phyloP scores from a whole-genome alignment of 2,797 vertebrate species.

The Pristis pectinata region DNA sequence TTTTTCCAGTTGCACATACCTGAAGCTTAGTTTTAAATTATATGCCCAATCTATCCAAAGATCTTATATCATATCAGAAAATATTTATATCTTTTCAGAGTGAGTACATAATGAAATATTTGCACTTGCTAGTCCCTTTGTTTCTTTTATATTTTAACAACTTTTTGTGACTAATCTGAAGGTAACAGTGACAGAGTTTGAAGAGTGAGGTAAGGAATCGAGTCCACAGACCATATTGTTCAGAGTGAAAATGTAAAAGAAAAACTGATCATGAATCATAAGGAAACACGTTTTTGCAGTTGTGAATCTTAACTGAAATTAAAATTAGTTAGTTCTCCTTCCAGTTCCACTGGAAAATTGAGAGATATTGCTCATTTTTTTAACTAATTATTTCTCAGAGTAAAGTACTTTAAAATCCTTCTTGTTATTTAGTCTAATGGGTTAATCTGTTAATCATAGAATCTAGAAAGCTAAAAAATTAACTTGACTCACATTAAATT shows the following conservation, averaged over 20 bases:
- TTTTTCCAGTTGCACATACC: too few relatives aligned
- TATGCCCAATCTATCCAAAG: too few relatives aligned
- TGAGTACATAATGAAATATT: too few relatives aligned
- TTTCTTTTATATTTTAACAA: too few relatives aligned
- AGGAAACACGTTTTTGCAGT: neutral
- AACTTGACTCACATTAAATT: neutral
- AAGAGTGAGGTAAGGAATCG: neutral
- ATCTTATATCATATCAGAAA: too few relatives aligned
- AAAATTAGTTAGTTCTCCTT: slow-evolving; percentile 6
- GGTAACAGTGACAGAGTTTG: too few relatives aligned
- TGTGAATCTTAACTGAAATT: neutral
- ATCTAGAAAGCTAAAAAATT: neutral
- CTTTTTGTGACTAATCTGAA: too few relatives aligned
- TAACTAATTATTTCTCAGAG: neutral
- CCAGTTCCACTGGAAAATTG: neutral
- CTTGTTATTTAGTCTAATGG: neutral
- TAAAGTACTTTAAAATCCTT: neutral
- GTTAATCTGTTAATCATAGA: neutral
- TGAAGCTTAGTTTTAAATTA: too few relatives aligned
- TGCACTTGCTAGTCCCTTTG: too few relatives aligned
- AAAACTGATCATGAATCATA: slow-evolving; percentile 15
- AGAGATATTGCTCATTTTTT: neutral
- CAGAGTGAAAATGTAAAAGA: slow-evolving; percentile 24
- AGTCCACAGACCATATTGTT: neutral
- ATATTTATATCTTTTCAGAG: too few relatives aligned